A percentile compares a stretch with the other conserved stretches of the same genome.
These are phyloP conservation scores for Trissonchulus sp. DNA, from an alignment of 2,888 invertebrate species.

Conservation along the genomic window DNA sequence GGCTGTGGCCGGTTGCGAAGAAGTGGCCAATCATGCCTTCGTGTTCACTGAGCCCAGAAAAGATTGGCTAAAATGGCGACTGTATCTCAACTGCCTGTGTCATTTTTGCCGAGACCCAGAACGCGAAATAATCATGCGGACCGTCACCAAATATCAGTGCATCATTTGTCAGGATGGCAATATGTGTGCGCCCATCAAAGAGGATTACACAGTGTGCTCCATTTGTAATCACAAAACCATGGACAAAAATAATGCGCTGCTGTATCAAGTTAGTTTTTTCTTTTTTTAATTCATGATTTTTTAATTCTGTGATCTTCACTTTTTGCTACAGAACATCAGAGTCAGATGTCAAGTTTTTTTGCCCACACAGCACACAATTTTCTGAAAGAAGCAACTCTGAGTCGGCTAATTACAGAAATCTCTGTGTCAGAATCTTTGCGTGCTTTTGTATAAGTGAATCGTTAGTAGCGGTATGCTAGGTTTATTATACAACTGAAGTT, in stretches of 20 bases:
- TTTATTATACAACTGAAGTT: no score
- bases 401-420: no score
- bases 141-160: slow-evolving; percentile 2
- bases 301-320: no score
- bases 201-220: not conserved
- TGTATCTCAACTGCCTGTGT: slow-evolving; percentile 5
- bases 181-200: not conserved
- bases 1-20: not conserved
- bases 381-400: no score
- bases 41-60: not conserved
- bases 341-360: no score
- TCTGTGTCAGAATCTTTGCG: no score
- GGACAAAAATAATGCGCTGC: not conserved
- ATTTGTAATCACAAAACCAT: not conserved
- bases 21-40: slow-evolving; percentile 6
- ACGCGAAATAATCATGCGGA: slow-evolving; percentile 14
- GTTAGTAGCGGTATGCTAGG: no score
- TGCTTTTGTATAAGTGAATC: no score
- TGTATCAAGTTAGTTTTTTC: not conserved
- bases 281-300: no score
- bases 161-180: not conserved
- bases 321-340: no score
- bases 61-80: slow-evolving; percentile 18
- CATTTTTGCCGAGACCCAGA: slow-evolving; percentile 4
- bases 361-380: no score